These are phyloP conservation scores for Syngnathoides biaculeatus DNA, from an alignment of 2,113 vertebrate species.

Conservation along the genomic window DNA sequence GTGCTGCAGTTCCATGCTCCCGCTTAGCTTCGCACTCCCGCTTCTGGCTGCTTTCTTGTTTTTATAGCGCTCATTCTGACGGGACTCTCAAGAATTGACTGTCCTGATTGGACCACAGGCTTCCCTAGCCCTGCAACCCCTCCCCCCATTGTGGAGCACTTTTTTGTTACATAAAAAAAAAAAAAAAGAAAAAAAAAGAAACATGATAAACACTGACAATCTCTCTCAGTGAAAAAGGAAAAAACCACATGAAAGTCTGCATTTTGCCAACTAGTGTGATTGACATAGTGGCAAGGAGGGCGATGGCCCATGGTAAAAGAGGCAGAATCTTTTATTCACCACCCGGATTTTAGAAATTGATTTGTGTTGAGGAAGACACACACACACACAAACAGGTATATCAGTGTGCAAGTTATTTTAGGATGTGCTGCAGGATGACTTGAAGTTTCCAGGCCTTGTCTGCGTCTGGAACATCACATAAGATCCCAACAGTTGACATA, in stretches of 20 bases:
- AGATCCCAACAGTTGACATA: constrained; percentile 29
- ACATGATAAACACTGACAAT: constrained; percentile 56
- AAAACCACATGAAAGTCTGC: constrained; percentile 68
- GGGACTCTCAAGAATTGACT: constrained; percentile 34
- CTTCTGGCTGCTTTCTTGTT: constrained; percentile 86
- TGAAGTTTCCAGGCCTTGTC: constrained; percentile 46
- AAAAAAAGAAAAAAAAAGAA: constrained; percentile 8
- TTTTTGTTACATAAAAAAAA: constrained; percentile 34
- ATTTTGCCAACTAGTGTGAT: constrained; percentile 73
- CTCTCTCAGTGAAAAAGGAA: constrained; percentile 54
- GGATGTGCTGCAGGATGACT: constrained; percentile 46
- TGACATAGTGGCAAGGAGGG: constrained; percentile 66
- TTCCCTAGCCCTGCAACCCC: constrained; percentile 43
- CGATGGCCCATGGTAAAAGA: constrained; percentile 29
- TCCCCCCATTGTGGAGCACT: constrained; percentile 67
- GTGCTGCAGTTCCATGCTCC: constrained; percentile 74
- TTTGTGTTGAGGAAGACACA: constrained; percentile 25
- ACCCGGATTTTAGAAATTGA: constrained; percentile 28
- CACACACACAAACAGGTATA: constrained; percentile 34
- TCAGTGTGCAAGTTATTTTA: constrained; percentile 20
- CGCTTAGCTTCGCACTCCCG: constrained; percentile 83
- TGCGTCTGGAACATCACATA: constrained; percentile 29
- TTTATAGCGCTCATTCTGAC: constrained; percentile 85
- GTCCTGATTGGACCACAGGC: constrained; percentile 54
- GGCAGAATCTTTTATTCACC: constrained; percentile 18